Evolutionary conservation across 2,113 vertebrate species (phyloP).

Genomic region (Leucoraja erinaceus): DNA sequence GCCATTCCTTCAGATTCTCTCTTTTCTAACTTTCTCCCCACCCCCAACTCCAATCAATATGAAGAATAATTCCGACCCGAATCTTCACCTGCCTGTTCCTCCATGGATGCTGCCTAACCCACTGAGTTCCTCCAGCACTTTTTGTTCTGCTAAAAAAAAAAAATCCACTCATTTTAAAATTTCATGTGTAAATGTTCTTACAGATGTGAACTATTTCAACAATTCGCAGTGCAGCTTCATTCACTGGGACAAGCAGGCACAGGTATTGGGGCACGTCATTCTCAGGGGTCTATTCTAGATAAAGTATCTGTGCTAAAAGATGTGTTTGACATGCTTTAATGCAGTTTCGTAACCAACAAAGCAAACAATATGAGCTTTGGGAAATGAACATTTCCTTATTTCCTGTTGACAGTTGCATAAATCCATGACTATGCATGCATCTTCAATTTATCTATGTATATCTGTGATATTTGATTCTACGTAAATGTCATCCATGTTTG

Average conservation of each 20-base stretch:
- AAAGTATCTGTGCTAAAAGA: not conserved
- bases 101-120: too few species aligned
- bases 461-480: too few species aligned
- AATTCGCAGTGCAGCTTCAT: not conserved
- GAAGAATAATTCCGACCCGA: too few species aligned
- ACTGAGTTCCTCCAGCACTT: too few species aligned
- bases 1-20: too few species aligned
- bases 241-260: not conserved
- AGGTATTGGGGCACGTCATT: not conserved
- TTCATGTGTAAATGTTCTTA: not conserved
- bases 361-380: not conserved
- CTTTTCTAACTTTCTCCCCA: too few species aligned
- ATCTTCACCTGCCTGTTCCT: too few species aligned
- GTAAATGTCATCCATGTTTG: too few species aligned
- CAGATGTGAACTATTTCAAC: not conserved
- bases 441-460: too few species aligned
- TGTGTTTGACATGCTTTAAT: not conserved
- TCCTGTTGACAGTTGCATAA: not conserved
- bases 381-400: not conserved
- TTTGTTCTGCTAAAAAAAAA: too few species aligned
- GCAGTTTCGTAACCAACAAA: not conserved
- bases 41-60: too few species aligned
- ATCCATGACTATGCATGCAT: not conserved
- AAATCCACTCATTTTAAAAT: not conserved
- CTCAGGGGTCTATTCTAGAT: not conserved